Base-by-base conservation (phyloP, 2,888 invertebrate genomes). In the Mermis nigrescens region DNA sequence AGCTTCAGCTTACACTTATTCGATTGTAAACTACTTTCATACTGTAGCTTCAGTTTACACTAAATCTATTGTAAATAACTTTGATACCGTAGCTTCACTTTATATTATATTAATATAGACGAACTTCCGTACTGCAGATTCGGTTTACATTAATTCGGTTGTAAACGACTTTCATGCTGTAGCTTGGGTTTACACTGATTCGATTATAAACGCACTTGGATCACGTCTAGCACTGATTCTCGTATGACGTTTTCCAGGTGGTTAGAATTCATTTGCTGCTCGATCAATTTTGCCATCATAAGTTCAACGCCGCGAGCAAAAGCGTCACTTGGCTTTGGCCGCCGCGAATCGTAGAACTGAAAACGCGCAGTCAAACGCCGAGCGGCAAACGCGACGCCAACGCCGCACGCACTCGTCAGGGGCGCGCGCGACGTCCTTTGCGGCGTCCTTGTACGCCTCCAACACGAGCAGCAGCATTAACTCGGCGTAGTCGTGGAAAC, bases 251-350 rank as follows among this genome's bases (percentile, higher is more conserved):
- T 38, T 38, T 38, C 19, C 38, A 38, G 19, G 19, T 38, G 12
- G 38, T 38, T 19, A 19, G 7, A 7, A 19, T 38, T 19, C 12
- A 7, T 7, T 38, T n/a, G 24, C 22, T 53, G 28, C 29, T 48
- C 27, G 19, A 24, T 51, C 15, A 69, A 69, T 64, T 69, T 70
- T 12, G 85, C 84, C 51, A 89, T 79, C 79, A 92, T 83, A n/a
- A n/a, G 78, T 92, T 92, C 55, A 94, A 83, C 61, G 90, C 90
- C 65, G 88, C 89, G 73, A 89, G 81, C 71, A 89, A 86, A 60
- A 84, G 81, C 1, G 91, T 90, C 77, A 82, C 86, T 82, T 86
- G 26, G 84, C 82, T 65, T 85, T 85, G 26, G 84, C 82, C 65
- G 85, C 85, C 31, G 26, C 83, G 82, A 65, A 94, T 86, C 67